Conservation (phyloP, 1,140 invertebrate genomes). For the Musca domestica region DNA sequence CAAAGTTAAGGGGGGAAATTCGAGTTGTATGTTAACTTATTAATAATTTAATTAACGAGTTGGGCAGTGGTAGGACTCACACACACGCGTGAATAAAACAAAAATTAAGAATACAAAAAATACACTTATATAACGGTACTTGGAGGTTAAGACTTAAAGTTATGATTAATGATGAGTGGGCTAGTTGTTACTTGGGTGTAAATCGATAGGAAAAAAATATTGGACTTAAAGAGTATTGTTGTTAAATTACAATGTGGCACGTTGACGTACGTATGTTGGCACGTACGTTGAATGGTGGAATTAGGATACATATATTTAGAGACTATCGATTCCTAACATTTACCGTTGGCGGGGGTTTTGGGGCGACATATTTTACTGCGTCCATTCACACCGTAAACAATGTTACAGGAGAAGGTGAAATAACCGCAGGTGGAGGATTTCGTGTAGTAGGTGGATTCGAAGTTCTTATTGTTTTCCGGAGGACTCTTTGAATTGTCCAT, state of each 20-base stretch:
- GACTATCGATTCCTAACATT: slow-evolving; percentile 35
- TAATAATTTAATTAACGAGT: slow-evolving; percentile 12
- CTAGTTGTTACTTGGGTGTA: background rate
- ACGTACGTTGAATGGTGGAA: no score
- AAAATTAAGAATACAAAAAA: background rate
- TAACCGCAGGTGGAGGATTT: slow-evolving; percentile 83
- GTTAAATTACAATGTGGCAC: background rate
- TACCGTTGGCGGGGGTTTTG: slow-evolving; percentile 57
- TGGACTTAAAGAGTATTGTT: background rate
- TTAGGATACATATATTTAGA: no score
- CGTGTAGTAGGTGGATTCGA: slow-evolving; percentile 75
- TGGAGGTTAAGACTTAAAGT: background rate
- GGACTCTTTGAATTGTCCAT: slow-evolving; percentile 60
- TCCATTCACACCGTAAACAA: slow-evolving; percentile 72
- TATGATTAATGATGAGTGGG: background rate
- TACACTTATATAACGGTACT: no score
- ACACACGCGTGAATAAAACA: background rate
- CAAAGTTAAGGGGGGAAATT: no score
- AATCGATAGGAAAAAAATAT: background rate
- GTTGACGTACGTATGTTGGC: no score
- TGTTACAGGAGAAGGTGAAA: slow-evolving; percentile 78
- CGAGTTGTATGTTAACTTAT: background rate
- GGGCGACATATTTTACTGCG: slow-evolving; percentile 77
- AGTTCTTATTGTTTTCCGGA: slow-evolving; percentile 62
- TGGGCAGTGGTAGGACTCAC: slow-evolving; percentile 8